Conservation (phyloP, 2,797 vertebrate species). For the Sebastolobus alascanus region DNA sequence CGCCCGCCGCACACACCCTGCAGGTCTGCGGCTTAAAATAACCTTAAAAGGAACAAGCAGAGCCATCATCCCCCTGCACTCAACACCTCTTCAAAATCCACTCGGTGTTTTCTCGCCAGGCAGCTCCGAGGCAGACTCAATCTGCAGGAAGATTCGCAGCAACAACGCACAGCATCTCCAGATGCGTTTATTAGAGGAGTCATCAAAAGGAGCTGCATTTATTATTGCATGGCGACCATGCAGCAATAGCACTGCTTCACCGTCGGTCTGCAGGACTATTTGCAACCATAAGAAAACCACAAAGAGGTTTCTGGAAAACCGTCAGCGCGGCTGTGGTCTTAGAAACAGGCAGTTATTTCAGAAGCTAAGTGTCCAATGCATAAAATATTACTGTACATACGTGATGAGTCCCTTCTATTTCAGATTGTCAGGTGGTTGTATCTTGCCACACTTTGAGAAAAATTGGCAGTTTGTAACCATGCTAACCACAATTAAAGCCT, state of each 20-base stretch:
- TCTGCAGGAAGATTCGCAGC: slow-evolving; percentile 60
- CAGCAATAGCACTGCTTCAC: slow-evolving; percentile 34
- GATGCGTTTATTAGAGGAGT: slow-evolving; percentile 49
- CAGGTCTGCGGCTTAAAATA: slow-evolving; percentile 83
- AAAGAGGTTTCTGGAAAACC: slow-evolving; percentile 35
- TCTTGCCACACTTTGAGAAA: slow-evolving; percentile 5
- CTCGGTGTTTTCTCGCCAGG: slow-evolving; percentile 74
- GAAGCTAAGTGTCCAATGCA: slow-evolving; percentile 2
- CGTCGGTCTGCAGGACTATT: slow-evolving; percentile 43
- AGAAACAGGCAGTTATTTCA: slow-evolving; percentile 4
- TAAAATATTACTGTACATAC: slow-evolving; percentile 17
- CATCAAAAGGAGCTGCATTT: slow-evolving; percentile 57
- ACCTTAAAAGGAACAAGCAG: slow-evolving; percentile 79
- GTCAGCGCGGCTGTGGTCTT: slow-evolving; percentile 27
- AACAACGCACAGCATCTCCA: slow-evolving; percentile 65
- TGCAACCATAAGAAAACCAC: slow-evolving; percentile 33
- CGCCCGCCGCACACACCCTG: slow-evolving; percentile 63
- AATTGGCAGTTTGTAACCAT: not conserved
- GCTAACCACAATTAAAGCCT: slow-evolving; percentile 6
- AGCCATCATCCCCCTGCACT: slow-evolving; percentile 78
- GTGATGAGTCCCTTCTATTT: not conserved
- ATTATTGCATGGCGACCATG: slow-evolving; percentile 53
- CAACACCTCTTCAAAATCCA: slow-evolving; percentile 82
- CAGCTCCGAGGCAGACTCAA: slow-evolving; percentile 68
- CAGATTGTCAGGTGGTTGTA: not conserved